A percentile compares a stretch with the other conserved stretches of the same genome.
Conservation (phyloP, 2,113 vertebrate species). For the Neolamprologus falcicula region DNA sequence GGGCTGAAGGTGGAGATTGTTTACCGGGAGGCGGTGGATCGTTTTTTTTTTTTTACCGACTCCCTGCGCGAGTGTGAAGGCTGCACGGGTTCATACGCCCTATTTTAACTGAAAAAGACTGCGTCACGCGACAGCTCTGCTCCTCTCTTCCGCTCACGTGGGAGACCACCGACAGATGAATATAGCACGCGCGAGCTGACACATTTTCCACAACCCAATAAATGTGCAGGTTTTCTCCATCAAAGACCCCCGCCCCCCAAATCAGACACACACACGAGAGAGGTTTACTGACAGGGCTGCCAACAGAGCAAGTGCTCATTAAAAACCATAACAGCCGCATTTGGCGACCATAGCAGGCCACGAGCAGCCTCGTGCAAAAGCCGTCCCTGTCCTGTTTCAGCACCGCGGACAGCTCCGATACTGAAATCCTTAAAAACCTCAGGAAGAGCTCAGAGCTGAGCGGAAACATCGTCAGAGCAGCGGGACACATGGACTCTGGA, state of each 20-base stretch:
- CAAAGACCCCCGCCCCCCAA: not conserved
- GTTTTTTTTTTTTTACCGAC: not conserved
- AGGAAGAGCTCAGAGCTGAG: not conserved
- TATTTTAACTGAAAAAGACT: not conserved
- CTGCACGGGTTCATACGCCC: not conserved
- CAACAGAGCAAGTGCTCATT: not conserved
- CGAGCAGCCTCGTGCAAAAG: not conserved
- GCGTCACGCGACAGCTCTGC: conserved; percentile 40
- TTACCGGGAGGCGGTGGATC: not conserved
- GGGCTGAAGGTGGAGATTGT: not conserved
- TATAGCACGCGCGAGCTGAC: conserved; percentile 53
- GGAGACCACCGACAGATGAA: conserved; percentile 43
- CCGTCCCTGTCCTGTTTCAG: conserved; percentile 22
- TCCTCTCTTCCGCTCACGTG: conserved; percentile 42
- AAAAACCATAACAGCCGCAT: not conserved
- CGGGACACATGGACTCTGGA: not conserved
- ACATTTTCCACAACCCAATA: conserved; percentile 54
- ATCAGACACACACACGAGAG: not conserved
- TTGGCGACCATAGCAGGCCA: not conserved
- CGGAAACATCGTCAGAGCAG: not conserved
- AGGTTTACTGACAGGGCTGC: not conserved
- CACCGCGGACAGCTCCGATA: conserved; percentile 51
- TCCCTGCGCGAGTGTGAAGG: not conserved
- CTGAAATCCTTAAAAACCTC: not conserved
- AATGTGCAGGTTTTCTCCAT: not conserved